These are phyloP conservation scores for Catharus minimus DNA, from an alignment of 2,113 vertebrate genomes.

Conservation along the genomic window DNA sequence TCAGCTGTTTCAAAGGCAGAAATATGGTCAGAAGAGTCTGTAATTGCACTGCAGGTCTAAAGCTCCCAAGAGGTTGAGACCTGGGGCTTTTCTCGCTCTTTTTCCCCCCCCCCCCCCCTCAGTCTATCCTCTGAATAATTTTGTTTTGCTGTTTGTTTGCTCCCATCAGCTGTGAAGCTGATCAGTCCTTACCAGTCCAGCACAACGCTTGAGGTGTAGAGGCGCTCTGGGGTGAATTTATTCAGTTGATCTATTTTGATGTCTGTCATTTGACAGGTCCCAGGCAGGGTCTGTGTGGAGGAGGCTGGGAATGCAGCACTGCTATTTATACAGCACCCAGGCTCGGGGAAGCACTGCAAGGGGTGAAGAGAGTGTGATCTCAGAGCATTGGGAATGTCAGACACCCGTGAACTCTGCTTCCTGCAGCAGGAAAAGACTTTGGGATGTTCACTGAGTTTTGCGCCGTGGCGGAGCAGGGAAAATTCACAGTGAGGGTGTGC, in stretches of 20 bases:
- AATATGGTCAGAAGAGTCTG: not conserved
- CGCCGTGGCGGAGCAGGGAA: not conserved
- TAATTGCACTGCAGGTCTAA: not conserved
- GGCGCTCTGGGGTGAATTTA: not conserved
- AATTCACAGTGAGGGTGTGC: fast-evolving
- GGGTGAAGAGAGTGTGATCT: not conserved
- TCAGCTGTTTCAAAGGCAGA: not conserved
- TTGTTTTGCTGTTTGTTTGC: not conserved
- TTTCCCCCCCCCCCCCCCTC: not conserved
- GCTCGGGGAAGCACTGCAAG: fast-evolving
- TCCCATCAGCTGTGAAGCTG: not conserved
- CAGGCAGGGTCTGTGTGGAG: not conserved
- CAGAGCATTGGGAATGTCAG: not conserved
- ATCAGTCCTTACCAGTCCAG: not conserved
- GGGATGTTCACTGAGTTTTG: not conserved
- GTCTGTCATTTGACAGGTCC: not conserved
- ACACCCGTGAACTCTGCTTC: not conserved
- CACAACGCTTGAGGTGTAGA: not conserved
- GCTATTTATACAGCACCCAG: not conserved
- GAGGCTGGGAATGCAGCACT: not conserved
- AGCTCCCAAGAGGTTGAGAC: not conserved
- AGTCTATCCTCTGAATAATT: not conserved
- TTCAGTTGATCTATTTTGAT: not conserved
- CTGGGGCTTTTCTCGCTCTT: not conserved
- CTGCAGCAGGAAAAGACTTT: fast-evolving